Evolutionary conservation across 2,888 invertebrate species (phyloP), one percentile per base, ranked within the genome.

Genomic region (Morinoia aosen): DNA sequence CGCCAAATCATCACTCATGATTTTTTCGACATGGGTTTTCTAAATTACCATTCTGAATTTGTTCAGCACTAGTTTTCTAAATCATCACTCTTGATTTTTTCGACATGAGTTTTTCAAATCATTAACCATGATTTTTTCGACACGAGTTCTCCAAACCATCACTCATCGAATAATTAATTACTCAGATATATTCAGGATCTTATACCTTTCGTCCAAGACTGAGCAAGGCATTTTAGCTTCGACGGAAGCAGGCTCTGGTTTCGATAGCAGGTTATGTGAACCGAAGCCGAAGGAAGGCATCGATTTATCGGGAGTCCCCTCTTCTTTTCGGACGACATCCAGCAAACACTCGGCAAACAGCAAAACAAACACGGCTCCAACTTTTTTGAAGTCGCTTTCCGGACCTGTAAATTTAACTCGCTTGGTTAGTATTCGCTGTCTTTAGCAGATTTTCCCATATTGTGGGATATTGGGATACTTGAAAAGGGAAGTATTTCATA

Each of bases 261-360:
- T 76, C 76, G 76, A 76, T 76, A 76, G 76, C 76, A 76, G 76
- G 8, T 76, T 76, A 76, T 76, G 25, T 76, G 76, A 76, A 76
- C 76, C 25, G 48, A 0, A 90, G 90, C 90, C 40, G 48, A 48
- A 39, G 39, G 40, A 40, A 90, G 19, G 90, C 90, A 40, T 90
- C 90, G 90, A 90, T 90, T 90, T 90, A 90, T 48, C 48, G 90
- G 39, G 40, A 90, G 90, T 90, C 40, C 39, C 12, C 39, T 90
- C 40, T 90, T 90, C 7, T 40, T 40, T 33, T 16, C 48, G 11
- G 39, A 40, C 90, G 39, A 48, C 48, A 90, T 90, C 48, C 90
- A 10, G 90, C 90, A 90, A 90, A 90, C 90, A 90, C 90, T 39
- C 48, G 90, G 40, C 39, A 90, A 90, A 48, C 90, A 40, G 90